Evolutionary conservation across 2,113 vertebrate genomes (phyloP), one percentile per base, ranked within the genome.

Genomic region (Sturnira hondurensis): DNA sequence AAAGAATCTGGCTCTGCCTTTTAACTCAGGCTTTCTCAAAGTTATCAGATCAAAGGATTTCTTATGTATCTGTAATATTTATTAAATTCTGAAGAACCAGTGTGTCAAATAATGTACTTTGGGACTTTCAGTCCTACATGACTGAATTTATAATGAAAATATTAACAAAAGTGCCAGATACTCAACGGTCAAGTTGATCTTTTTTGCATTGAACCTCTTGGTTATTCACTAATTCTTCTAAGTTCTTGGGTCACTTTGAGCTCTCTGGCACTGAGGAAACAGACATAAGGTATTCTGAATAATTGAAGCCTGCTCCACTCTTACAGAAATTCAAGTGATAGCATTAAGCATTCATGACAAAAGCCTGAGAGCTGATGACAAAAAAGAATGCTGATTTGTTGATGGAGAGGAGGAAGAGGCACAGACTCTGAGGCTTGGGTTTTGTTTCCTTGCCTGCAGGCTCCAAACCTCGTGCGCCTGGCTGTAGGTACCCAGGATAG

Each of bases 21-120:
- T 95, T 94, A 93, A 73, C n/a, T 87, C 47, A 16, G 16, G 16
- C 14, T 92, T 81, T 95, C 38, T 93, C 78, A 91, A 65, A 85
- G 15, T 78, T 74, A 74, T 15, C 5, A 28, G 50, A 36, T 81
- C 76, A 91, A 52, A 77, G 20, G 90, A 41, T 93, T 36, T 67
- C 31, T 82, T 78, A 63, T 63, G 10, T 80, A 80, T 82, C 33
- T 70, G 11, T 50, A n/a, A 50, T 77, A 81, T 31, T 36, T 76
- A 70, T 74, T 67, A 91, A 22, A 81, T 36, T 74, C 19, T 50
- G 8, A 24, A 94, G 14, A 86, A 47, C 16, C 17, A 61, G 19
- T 43, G 26, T 84, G 67, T 86, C 2, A 12, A 20, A 52, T 67
- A 88, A 81, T 52, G n/a, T 6, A 33, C 28, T 65, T 47, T 56